phyloP scores from a whole-genome alignment of 2,797 vertebrate genomes.

The Hipposideros larvatus region DNA sequence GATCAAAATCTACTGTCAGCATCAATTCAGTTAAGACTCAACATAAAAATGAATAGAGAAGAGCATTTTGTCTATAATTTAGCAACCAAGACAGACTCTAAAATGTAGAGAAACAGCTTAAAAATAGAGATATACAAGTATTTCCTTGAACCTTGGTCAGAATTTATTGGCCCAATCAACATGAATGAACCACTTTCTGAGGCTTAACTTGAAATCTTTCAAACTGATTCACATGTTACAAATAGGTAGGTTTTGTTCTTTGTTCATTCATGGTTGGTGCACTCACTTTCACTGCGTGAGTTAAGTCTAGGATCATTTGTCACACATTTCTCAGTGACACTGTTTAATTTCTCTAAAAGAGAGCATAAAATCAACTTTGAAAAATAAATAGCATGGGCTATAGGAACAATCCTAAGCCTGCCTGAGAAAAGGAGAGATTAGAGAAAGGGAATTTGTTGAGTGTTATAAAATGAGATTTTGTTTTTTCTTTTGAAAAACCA shows the following conservation, averaged over 20 bases:
- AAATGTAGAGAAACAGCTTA: background rate
- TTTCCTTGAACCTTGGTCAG: background rate
- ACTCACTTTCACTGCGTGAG: background rate
- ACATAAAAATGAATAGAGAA: background rate
- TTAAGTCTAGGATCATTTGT: constrained; percentile 47
- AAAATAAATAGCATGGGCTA: constrained; percentile 59
- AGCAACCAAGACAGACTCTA: background rate
- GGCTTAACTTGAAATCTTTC: constrained; percentile 26
- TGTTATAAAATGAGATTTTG: constrained; percentile 49
- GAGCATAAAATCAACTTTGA: constrained; percentile 70
- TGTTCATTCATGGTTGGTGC: constrained; percentile 38
- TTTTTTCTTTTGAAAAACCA: background rate
- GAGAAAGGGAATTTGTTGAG: background rate
- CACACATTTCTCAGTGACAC: constrained; percentile 61
- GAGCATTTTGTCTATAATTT: background rate
- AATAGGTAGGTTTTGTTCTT: background rate
- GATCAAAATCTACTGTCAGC: background rate
- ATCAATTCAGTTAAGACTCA: constrained; percentile 42
- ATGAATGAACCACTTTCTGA: background rate
- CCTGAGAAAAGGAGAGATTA: background rate
- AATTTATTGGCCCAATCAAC: background rate
- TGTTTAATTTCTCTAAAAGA: constrained; percentile 78
- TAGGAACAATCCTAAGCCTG: constrained; percentile 44
- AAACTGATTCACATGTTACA: constrained; percentile 3
- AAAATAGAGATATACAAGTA: background rate